Base-by-base conservation (phyloP, 2,888 invertebrate genomes). In the Tanytarsus gracilentus region DNA sequence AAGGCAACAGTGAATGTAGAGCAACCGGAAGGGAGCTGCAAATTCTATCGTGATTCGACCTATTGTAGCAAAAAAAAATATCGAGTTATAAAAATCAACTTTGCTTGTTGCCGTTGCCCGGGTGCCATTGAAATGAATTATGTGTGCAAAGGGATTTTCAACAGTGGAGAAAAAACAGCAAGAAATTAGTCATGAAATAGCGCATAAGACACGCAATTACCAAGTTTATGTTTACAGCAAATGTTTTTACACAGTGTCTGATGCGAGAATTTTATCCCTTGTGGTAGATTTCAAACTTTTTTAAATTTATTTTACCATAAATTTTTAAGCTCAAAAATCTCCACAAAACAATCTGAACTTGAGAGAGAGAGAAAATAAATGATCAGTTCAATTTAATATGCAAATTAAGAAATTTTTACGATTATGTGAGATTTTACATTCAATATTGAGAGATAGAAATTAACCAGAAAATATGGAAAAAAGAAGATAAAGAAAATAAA, bases 141-240 rank as follows among this genome's bases (percentile, higher is more conserved):
- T n/a, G n/a, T n/a, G n/a, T n/a, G n/a, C n/a, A n/a, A n/a, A n/a
- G n/a, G n/a, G n/a, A n/a, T n/a, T n/a, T n/a, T n/a, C 33, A 5
- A 33, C 33, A 5, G n/a, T n/a, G 33, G n/a, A 33, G 33, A 3
- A 33, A n/a, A 9, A 33, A 5, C 33, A 33, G 33, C 33, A 33
- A 5, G 33, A 55, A 55, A 39, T 55, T 55, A 55, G 39, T 55
- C 53, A 55, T 55, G 53, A 55, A 53, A 55, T 25, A 30, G 53
- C 39, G 23, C 53, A 55, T 55, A 55, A 55, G 53, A 55, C 53
- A 55, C 53, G 36, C 53, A 30, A 55, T 55, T 23, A n/a, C 33
- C n/a, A n/a, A n/a, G n/a, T n/a, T n/a, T n/a, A n/a, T n/a, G n/a
- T n/a, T n/a, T n/a, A n/a, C n/a, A n/a, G n/a, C n/a, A n/a, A n/a